phyloP scores from a whole-genome alignment of 2,888 invertebrate species.

The Drosophila niveifrons region DNA sequence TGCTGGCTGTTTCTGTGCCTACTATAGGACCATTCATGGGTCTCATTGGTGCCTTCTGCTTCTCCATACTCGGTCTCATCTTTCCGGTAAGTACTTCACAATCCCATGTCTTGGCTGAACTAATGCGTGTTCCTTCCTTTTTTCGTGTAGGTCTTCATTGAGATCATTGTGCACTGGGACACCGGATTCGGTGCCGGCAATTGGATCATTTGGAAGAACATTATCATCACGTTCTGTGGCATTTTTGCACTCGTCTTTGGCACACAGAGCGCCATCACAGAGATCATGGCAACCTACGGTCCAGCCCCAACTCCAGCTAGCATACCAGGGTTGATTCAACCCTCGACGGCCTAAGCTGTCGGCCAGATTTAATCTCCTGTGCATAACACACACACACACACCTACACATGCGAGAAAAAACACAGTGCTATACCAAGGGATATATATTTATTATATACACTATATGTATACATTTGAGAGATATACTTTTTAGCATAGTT shows the following conservation, averaged over 20 bases:
- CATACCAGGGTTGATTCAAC: too few relatives aligned
- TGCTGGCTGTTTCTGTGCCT: slow-evolving; percentile 94
- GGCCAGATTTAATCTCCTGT: slow-evolving; percentile 36
- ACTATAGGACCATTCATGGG: slow-evolving; percentile 95
- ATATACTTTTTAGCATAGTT: slow-evolving; percentile 53
- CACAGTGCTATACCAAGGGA: slow-evolving; percentile 67
- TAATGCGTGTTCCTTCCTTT: not conserved
- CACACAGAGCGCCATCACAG: slow-evolving; percentile 88
- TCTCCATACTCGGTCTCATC: slow-evolving; percentile 95
- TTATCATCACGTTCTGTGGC: slow-evolving; percentile 91
- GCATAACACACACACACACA: slow-evolving; percentile 28
- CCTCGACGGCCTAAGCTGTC: not conserved
- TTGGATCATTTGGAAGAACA: slow-evolving; percentile 92
- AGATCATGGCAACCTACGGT: slow-evolving; percentile 86
- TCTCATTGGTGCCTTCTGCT: slow-evolving; percentile 96
- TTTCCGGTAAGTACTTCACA: slow-evolving; percentile 88
- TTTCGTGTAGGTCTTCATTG: slow-evolving; percentile 88
- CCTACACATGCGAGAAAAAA: not conserved
- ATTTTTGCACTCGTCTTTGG: slow-evolving; percentile 93
- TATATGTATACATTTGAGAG: slow-evolving; percentile 45
- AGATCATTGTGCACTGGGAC: slow-evolving; percentile 94
- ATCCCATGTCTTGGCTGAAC: slow-evolving; percentile 61
- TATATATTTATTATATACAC: slow-evolving; percentile 71
- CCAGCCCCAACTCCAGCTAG: too few relatives aligned
- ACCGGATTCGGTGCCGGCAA: slow-evolving; percentile 90